phyloP scores from a whole-genome alignment of 2,113 vertebrate species.

The Thymallus thymallus region DNA sequence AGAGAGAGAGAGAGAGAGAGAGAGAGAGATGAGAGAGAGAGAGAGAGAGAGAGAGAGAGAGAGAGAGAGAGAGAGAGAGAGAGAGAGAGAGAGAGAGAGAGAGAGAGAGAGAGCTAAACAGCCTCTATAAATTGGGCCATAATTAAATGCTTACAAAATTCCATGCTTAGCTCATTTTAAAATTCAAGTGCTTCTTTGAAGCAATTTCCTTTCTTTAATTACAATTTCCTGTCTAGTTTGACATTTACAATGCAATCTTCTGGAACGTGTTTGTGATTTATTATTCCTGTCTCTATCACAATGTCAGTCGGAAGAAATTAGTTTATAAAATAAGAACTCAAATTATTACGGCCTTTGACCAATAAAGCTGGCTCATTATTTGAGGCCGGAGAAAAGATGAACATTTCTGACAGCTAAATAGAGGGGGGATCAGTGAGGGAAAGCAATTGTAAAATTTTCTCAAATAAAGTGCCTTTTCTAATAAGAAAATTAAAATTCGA shows the following conservation, averaged over 20 bases:
- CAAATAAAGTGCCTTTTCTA: conserved; percentile 58
- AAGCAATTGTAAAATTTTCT: conserved; percentile 62
- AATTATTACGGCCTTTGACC: conserved; percentile 95
- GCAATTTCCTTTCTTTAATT: conserved; percentile 99
- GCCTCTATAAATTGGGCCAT: conserved; percentile 85
- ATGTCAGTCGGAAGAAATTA: conserved; percentile 90
- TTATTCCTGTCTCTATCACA: conserved; percentile 91
- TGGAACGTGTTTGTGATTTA: conserved; percentile 93
- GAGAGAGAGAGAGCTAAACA: conserved; percentile 75
- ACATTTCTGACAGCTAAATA: conserved; percentile 88
- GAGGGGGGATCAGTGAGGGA: conserved; percentile 67
- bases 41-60: too few species aligned
- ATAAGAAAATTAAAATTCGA: conserved; percentile 46
- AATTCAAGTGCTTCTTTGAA: conserved; percentile 91
- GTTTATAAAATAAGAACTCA: conserved; percentile 95
- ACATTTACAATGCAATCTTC: conserved; percentile 97
- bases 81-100: too few species aligned
- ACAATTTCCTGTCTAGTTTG: conserved; percentile 94
- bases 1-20: too few species aligned
- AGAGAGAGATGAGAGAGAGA: too few species aligned
- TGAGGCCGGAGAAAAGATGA: conserved; percentile 87
- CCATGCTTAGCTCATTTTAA: conserved; percentile 89
- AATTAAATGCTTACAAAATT: conserved; percentile 96
- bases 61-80: too few species aligned
- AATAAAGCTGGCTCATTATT: conserved; percentile 89